These are phyloP conservation scores for Ceratina australensis DNA, from an alignment of 1,140 invertebrate genomes.

Conservation along the genomic window DNA sequence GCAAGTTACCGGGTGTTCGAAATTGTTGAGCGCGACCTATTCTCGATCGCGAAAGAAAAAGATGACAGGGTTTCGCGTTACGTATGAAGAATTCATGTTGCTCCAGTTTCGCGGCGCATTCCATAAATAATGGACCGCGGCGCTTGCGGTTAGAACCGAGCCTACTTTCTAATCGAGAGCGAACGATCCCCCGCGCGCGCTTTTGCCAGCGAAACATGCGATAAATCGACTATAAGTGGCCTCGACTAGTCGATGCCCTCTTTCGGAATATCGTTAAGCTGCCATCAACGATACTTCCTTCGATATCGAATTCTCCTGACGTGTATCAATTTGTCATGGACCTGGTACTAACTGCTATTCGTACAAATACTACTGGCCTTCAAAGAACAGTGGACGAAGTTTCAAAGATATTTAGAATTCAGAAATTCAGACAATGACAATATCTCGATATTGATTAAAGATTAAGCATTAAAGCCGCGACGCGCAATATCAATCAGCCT, in stretches of 20 bases:
- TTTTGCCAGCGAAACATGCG: not conserved
- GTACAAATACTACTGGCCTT: too few relatives aligned
- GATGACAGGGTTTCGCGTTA: conserved; percentile 35
- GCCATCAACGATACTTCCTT: too few relatives aligned
- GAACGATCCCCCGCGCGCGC: not conserved
- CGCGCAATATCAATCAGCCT: conserved; percentile 47
- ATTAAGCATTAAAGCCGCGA: conserved; percentile 48
- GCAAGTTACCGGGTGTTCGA: conserved; percentile 47
- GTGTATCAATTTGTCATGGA: too few relatives aligned
- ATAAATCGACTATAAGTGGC: conserved; percentile 52
- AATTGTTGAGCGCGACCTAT: conserved; percentile 30
- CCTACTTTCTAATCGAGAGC: conserved; percentile 45
- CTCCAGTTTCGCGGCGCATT: conserved; percentile 49
- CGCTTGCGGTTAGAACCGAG: conserved; percentile 44
- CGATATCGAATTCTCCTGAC: too few relatives aligned
- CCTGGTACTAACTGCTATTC: too few relatives aligned
- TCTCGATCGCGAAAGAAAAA: conserved; percentile 17
- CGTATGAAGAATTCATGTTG: conserved; percentile 57
- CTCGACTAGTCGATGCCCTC: conserved; percentile 57
- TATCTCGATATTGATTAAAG: conserved; percentile 38
- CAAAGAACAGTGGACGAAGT: too few relatives aligned
- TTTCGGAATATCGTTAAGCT: conserved; percentile 40
- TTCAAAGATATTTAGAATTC: conserved; percentile 15
- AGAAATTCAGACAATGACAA: not conserved
- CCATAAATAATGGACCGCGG: conserved; percentile 50